A percentile compares a stretch with the other conserved stretches of the same genome.
Conservation (phyloP, 2,797 vertebrate species). For the Crocodylus rhombifer region DNA sequence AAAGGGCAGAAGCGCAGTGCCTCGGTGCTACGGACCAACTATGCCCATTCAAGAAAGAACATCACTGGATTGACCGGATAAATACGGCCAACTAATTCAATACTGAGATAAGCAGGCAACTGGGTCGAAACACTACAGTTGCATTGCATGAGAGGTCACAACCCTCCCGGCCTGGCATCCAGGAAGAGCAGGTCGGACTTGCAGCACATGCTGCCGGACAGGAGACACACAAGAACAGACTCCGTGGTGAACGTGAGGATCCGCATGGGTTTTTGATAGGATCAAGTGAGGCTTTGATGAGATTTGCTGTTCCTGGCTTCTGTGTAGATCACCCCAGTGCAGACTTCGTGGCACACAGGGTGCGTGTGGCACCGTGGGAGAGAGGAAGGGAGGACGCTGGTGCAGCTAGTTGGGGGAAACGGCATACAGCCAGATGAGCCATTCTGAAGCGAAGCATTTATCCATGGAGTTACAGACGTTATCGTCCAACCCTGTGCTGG, state of each 20-base stretch:
- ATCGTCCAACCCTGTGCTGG: background rate
- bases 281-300: background rate
- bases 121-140: background rate
- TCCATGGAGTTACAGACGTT: background rate
- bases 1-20: background rate
- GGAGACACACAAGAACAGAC: background rate
- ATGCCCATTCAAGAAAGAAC: background rate
- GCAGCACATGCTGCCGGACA: background rate
- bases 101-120: background rate
- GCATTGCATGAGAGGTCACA: background rate
- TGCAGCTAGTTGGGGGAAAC: background rate
- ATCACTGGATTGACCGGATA: background rate
- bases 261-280: background rate
- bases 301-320: background rate
- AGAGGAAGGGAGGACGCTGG: background rate
- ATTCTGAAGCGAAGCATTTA: background rate
- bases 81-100: background rate
- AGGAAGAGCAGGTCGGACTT: background rate
- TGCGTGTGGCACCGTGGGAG: too few relatives aligned
- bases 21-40: background rate
- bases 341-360: background rate
- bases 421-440: background rate
- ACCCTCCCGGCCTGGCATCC: background rate
- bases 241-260: background rate
- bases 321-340: background rate